Evolutionary conservation across 2,113 vertebrate genomes (phyloP).

Genomic region (Pachyramphus minor): DNA sequence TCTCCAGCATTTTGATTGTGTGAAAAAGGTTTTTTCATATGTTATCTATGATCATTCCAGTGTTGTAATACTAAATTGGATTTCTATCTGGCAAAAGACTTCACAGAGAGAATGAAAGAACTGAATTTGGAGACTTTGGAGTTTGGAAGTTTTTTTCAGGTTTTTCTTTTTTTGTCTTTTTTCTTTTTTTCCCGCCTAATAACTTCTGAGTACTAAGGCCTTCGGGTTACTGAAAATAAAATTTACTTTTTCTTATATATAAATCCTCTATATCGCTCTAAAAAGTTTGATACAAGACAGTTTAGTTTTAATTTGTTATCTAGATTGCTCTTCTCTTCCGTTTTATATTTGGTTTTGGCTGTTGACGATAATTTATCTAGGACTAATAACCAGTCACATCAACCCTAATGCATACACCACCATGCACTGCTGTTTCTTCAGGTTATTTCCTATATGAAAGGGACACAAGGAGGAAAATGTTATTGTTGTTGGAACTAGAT

Average conservation of each 20-base stretch:
- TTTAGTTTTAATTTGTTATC: neutral
- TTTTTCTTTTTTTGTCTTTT: neutral
- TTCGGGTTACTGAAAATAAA: neutral
- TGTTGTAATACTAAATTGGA: neutral
- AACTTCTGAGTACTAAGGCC: neutral
- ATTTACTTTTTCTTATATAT: neutral
- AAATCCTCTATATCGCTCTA: neutral
- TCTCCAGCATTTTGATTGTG: neutral
- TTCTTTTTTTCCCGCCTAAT: accelerated
- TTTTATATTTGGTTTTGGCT: neutral
- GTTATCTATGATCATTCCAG: neutral
- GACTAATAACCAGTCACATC: neutral
- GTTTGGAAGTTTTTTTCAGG: neutral
- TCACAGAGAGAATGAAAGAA: neutral
- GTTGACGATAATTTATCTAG: neutral
- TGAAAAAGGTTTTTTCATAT: neutral
- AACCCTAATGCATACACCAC: neutral
- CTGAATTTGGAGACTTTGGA: neutral
- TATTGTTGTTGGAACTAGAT: neutral
- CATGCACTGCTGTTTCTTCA: neutral
- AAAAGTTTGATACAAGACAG: neutral
- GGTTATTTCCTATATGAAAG: neutral
- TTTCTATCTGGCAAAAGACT: neutral
- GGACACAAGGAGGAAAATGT: neutral
- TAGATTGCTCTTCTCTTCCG: neutral